Conservation (phyloP, 1,140 invertebrate species). For the Sarcophaga peregrina region DNA sequence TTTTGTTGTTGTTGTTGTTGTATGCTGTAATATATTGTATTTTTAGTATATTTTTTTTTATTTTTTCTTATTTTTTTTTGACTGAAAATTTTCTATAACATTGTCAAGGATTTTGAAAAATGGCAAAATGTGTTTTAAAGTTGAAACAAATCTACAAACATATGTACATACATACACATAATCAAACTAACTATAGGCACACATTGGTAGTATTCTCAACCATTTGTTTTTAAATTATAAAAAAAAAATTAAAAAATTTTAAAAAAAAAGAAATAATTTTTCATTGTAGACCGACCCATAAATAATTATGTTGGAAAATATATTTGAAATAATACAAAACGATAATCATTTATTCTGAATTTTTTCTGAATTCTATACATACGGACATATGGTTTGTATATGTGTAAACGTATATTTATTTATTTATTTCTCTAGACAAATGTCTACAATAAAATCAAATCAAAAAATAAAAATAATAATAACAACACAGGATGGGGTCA, state of each 20-base stretch:
- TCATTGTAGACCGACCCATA: slow-evolving; percentile 23
- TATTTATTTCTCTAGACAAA: slow-evolving; percentile 1
- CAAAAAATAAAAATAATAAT: not conserved
- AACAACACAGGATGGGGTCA: too few relatives aligned
- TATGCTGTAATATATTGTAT: not conserved
- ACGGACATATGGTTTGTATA: too few relatives aligned
- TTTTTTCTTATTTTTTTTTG: not conserved
- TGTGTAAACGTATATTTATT: too few relatives aligned
- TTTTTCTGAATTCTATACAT: too few relatives aligned
- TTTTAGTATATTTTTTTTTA: not conserved
- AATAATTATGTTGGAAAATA: slow-evolving; percentile 23
- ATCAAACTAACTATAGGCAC: not conserved
- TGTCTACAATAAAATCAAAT: not conserved
- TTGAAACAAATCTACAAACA: not conserved
- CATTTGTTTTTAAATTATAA: not conserved
- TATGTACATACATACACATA: too few relatives aligned
- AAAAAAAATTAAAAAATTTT: not conserved
- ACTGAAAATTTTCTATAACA: not conserved
- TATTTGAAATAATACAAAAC: not conserved
- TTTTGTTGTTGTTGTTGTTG: not conserved
- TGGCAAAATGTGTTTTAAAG: slow-evolving; percentile 23
- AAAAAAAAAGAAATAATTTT: slow-evolving; percentile 6
- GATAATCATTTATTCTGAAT: not conserved
- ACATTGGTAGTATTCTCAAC: too few relatives aligned
- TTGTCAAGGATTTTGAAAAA: slow-evolving; percentile 19